Evolutionary conservation across 2,888 invertebrate genomes (phyloP).

Genomic region (Glaucopsyche alexis): DNA sequence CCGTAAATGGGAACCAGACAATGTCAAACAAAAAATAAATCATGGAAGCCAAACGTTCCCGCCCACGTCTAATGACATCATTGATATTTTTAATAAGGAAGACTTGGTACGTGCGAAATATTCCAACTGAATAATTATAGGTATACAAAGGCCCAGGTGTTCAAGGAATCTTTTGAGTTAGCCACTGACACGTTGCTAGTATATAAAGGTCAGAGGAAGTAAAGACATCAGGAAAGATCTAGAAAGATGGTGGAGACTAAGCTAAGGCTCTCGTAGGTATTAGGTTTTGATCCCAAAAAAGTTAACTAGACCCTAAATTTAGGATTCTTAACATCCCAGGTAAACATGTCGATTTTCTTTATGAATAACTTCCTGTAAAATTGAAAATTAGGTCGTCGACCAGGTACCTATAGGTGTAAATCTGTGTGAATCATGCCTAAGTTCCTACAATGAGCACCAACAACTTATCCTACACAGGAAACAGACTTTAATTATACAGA

Average conservation of each 20-base stretch:
- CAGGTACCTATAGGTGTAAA: background rate
- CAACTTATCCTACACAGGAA: conserved; percentile 10
- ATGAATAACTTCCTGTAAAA: background rate
- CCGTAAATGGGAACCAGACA: conserved; percentile 28
- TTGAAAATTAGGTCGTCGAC: background rate
- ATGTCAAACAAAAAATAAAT: conserved; percentile 31
- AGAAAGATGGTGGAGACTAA: background rate
- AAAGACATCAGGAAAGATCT: background rate
- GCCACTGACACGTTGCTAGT: background rate
- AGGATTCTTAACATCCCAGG: too few relatives aligned
- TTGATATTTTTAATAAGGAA: conserved; percentile 35
- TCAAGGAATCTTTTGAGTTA: background rate
- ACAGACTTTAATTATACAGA: background rate
- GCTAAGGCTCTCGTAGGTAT: too few relatives aligned
- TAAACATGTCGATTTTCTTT: too few relatives aligned
- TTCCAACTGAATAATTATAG: conserved; percentile 4
- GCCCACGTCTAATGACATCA: conserved; percentile 48
- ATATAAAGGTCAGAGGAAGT: background rate
- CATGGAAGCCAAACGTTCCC: conserved; percentile 28
- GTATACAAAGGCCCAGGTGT: background rate
- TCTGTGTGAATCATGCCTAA: background rate
- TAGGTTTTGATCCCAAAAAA: too few relatives aligned
- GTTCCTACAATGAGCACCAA: background rate
- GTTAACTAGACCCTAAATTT: too few relatives aligned
- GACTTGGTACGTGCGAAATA: conserved; percentile 4